Conservation (phyloP, 2,113 vertebrate species). For the Siniperca knerii region DNA sequence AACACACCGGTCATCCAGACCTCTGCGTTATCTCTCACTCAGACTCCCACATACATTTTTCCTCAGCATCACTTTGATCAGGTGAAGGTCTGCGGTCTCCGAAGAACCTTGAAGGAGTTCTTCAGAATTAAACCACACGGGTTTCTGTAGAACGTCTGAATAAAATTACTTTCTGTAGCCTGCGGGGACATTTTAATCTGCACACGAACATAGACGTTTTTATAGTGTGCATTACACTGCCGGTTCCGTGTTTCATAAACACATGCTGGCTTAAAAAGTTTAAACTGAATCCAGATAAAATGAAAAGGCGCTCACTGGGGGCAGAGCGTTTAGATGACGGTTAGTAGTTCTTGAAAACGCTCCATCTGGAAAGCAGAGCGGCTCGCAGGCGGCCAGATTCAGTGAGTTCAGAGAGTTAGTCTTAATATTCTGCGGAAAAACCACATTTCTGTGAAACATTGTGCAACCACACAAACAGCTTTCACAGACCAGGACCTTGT, state of each 20-base stretch:
- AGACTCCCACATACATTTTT: not conserved
- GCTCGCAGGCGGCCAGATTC: not conserved
- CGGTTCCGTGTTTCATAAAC: not conserved
- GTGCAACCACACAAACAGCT: not conserved
- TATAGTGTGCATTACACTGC: not conserved
- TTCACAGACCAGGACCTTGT: too few relatives aligned
- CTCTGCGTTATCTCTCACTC: too few relatives aligned
- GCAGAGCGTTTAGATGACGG: too few relatives aligned
- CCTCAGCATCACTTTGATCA: not conserved
- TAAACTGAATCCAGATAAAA: not conserved
- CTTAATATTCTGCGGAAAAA: slow-evolving; percentile 11
- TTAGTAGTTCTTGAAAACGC: not conserved
- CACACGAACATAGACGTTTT: not conserved
- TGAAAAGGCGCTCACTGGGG: not conserved
- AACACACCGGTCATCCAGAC: too few relatives aligned
- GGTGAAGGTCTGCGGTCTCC: not conserved
- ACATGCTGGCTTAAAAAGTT: not conserved
- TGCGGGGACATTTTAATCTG: too few relatives aligned
- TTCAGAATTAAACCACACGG: not conserved
- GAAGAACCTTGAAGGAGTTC: not conserved
- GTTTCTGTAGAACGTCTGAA: not conserved
- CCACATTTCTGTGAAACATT: not conserved
- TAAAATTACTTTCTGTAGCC: not conserved
- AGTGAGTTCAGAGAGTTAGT: too few relatives aligned
- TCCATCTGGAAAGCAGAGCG: slow-evolving; percentile 10